These are phyloP conservation scores for Psittacula derbiana DNA, from an alignment of 2,797 vertebrate genomes.

Conservation along the genomic window DNA sequence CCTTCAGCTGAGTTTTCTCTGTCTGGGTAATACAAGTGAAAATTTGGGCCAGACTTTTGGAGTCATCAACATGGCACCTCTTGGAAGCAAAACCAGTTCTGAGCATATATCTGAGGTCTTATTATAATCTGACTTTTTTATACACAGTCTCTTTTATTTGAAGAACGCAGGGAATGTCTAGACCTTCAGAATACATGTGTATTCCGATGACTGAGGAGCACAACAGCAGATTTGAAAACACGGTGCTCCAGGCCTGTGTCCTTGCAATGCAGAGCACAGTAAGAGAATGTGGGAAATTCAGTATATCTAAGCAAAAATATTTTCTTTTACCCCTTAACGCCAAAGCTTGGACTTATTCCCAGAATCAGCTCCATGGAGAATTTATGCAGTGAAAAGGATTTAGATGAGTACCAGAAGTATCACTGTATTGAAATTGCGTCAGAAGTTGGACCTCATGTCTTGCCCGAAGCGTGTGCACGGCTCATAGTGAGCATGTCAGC, in stretches of 20 bases:
- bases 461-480: constrained; percentile 74
- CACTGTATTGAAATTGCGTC: constrained; percentile 80
- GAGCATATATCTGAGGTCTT: background rate
- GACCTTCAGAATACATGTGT: constrained; percentile 3
- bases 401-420: constrained; percentile 78
- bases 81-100: background rate
- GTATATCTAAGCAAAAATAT: constrained; percentile 7
- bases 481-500: constrained; percentile 84
- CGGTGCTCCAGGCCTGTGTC: background rate
- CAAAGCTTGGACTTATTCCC: constrained; percentile 86
- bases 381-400: constrained; percentile 77
- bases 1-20: background rate
- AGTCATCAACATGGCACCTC: background rate
- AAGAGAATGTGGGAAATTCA: constrained; percentile 14
- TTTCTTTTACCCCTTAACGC: constrained; percentile 34
- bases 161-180: background rate
- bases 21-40: background rate
- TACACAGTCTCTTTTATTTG: background rate
- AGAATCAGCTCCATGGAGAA: constrained; percentile 76
- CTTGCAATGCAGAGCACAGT: background rate
- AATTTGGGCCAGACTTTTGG: background rate
- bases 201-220: background rate
- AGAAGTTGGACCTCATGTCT: constrained; percentile 59
- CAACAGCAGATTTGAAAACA: background rate
- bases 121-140: background rate